phyloP scores from a whole-genome alignment of 2,888 invertebrate genomes.

The Peribatodes rhomboidaria region DNA sequence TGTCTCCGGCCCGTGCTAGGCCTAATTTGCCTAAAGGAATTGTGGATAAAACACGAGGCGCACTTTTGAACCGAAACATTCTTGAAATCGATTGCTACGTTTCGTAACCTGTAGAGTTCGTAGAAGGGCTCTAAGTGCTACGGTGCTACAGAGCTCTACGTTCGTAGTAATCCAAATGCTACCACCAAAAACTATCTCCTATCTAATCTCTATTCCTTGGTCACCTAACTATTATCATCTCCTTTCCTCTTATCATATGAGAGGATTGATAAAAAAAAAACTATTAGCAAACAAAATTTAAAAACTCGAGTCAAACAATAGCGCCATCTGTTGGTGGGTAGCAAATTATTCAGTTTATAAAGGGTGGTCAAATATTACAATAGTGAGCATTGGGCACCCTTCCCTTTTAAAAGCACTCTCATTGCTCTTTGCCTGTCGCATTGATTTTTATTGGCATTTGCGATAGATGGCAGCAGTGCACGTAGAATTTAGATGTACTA shows the following conservation, averaged over 20 bases:
- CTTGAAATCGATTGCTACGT: not conserved
- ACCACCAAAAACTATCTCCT: no score
- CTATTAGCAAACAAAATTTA: not conserved
- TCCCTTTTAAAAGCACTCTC: no score
- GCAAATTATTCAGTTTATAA: not conserved
- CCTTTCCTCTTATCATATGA: no score
- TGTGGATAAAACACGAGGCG: no score
- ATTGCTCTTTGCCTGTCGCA: not conserved
- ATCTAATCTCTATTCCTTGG: no score
- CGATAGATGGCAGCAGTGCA: slow-evolving; percentile 29
- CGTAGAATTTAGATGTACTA: not conserved
- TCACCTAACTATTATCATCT: no score
- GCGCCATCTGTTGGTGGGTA: slow-evolving; percentile 52
- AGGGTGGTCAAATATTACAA: no score
- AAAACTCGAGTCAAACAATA: not conserved
- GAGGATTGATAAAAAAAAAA: not conserved
- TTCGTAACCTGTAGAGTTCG: slow-evolving; percentile 15
- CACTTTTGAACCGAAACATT: no score
- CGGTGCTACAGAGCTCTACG: slow-evolving; percentile 22
- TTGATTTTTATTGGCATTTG: not conserved
- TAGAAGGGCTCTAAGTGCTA: slow-evolving; percentile 15
- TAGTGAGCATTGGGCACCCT: no score
- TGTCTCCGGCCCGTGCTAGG: no score
- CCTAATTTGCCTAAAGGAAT: no score
- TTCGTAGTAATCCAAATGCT: not conserved